Base-by-base conservation (phyloP, 2,797 vertebrate species). In the Taeniopygia guttata region DNA sequence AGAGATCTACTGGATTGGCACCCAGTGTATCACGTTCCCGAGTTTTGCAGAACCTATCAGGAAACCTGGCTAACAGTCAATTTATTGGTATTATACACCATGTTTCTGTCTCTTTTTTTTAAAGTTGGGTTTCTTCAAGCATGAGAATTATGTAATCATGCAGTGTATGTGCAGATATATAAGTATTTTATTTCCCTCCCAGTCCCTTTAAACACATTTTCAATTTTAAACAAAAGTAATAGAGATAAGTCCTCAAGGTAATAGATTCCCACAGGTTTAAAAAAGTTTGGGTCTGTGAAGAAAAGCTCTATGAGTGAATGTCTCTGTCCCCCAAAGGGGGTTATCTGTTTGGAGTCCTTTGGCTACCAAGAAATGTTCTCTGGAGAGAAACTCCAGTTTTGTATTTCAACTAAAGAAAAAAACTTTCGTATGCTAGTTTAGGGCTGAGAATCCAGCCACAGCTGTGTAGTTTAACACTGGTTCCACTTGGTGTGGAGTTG, bases 251-350 rank as follows among this genome's bases (percentile, higher is more conserved):
- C 38, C 45, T 83, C 11, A 5, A 45, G 9, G 8, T 29, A 72
- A 16, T 4, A 42, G 40, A 49, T 19, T 80, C 20, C 13, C 38
- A n/a, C 22, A 46, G 10, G 7, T 38, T 66, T 20, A 43, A 62
- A 73, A 36, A 55, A n/a, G 6, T 4, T 16, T 11, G 4, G 3
- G 5, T 11, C 27, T 86, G 32, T 40, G 20, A 82, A 79, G 48
- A 67, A 85, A 90, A 76, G 7, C 22, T 16, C 6, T 29, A 1
- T 34, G 16, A 73, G 22, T 56, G 13, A 68, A 54, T 2, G 1
- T 6, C 20, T 49, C 16, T 62, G 23, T 48, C 3, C 6, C 12
- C 0, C 22, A 55, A 7, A 26, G 4, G 4, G 19, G 1, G 1
- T 19, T 63, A 27, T 23, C 6, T 1, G 3, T 51, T 36, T 54